phyloP scores from a whole-genome alignment of 2,797 vertebrate species.

The Hypotaenidia philippensis region DNA sequence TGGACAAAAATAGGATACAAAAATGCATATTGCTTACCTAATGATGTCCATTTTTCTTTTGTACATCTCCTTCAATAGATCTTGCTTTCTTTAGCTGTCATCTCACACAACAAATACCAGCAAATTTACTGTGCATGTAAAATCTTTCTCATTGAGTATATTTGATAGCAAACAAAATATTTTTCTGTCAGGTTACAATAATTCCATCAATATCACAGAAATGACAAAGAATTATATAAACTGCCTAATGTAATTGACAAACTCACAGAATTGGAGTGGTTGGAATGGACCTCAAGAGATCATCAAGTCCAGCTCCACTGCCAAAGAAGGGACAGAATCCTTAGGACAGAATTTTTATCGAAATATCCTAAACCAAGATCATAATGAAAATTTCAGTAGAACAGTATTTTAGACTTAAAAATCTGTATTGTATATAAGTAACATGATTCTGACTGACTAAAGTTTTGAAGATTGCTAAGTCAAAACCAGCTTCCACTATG shows the following conservation, averaged over 20 bases:
- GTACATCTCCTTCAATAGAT: neutral
- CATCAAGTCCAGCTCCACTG: no score
- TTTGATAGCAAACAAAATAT: neutral
- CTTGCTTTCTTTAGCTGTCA: neutral
- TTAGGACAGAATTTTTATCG: neutral
- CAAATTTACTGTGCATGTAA: neutral
- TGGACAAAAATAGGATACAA: neutral
- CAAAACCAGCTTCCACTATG: neutral
- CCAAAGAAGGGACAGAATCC: no score
- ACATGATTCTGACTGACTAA: neutral
- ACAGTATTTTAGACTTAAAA: neutral
- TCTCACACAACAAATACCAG: neutral
- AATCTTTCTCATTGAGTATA: neutral
- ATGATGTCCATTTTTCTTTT: neutral
- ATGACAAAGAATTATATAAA: neutral
- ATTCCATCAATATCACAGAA: neutral
- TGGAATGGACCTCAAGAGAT: no score
- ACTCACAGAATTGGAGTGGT: no score
- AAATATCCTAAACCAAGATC: neutral
- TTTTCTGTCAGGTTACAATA: neutral
- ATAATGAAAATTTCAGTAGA: neutral
- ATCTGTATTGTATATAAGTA: neutral
- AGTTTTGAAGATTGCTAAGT: neutral
- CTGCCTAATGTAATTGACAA: no score
- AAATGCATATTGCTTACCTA: neutral